Percentiles rank a stretch among this genome's conserved stretches.
These are phyloP conservation scores for Phoxinus dragarum DNA, from an alignment of 2,797 vertebrate species.

Conservation along the genomic window DNA sequence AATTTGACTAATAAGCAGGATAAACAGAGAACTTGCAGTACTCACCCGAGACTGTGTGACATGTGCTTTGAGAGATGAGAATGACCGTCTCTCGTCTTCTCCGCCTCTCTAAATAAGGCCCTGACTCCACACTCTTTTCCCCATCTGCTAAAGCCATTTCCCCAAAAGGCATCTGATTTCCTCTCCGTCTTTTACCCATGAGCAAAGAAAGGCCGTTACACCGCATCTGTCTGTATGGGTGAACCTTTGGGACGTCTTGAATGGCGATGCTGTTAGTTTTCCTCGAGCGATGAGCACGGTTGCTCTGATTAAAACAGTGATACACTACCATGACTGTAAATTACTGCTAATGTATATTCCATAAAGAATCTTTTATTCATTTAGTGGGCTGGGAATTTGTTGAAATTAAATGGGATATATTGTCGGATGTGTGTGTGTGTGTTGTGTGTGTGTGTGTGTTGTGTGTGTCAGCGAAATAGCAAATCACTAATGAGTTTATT, in stretches of 20 bases:
- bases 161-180: conserved; percentile 93
- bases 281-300: conserved; percentile 3
- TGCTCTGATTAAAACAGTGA: conserved; percentile 8
- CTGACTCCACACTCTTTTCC: conserved; percentile 61
- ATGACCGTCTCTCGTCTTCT: conserved; percentile 35
- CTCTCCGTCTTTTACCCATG: conserved; percentile 76
- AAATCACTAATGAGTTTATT: too few relatives aligned
- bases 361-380: neutral
- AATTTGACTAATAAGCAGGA: conserved; percentile 11
- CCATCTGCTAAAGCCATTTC: conserved; percentile 96
- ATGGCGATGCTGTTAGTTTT: neutral
- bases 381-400: neutral
- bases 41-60: conserved; percentile 43
- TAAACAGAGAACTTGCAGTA: conserved; percentile 20
- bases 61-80: conserved; percentile 25
- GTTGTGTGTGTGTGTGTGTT: neutral
- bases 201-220: conserved; percentile 65
- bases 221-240: conserved; percentile 53
- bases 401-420: neutral
- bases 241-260: conserved; percentile 9
- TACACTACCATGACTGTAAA: neutral
- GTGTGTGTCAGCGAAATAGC: too few relatives aligned
- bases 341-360: conserved; percentile 1
- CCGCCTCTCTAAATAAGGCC: conserved; percentile 38
- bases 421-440: neutral